Evolutionary conservation across 2,888 invertebrate genomes (phyloP), one percentile per base, ranked within the genome.

Genomic region (Temnothorax ravouxi): DNA sequence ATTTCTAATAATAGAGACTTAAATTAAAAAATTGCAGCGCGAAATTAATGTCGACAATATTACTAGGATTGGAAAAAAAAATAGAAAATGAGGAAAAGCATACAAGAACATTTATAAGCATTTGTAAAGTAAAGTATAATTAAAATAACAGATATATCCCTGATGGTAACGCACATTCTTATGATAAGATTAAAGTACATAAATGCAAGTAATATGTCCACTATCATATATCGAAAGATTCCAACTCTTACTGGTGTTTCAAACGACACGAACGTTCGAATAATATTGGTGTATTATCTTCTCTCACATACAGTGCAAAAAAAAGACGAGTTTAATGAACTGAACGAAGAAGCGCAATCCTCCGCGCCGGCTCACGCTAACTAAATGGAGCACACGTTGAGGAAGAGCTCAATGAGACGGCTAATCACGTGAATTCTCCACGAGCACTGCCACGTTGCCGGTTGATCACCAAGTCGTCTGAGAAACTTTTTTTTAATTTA

Each of bases 371-470:
- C 3, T 34, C 79, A 56, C 47, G 44, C n/a, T n/a, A n/a, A n/a
- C 21, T 69, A 79, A 69, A 59, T 69, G 47, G 34, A 59, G 47
- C n/a, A n/a, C 69, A 79, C 66, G 44, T 47, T 59, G 79, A 59
- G 13, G 21, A 56, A 66, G 66, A 44, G 34, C 34, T 69, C 52
- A 47, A 69, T 59, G 69, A 44, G 21, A 47, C 71, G 21, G 18
- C 15, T 47, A 47, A 71, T 80, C 79, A 71, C 59, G 56, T 71
- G 79, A 80, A 80, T 59, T 25, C 59, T 18, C 79, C 34, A 79
- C 59, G 47, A 69, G 38, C 69, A 71, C 59, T 59, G 79, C 71
- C 79, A 80, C 79, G 71, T 80, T 71, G 71, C 47, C 47, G 59
- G 18, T 79, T 69, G 59, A 79, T 79, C 44, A 34, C 29, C 67